Evolutionary conservation across 1,140 invertebrate species (phyloP), one percentile per base, ranked within the genome.

Genomic region (Harlomillsia oculata): DNA sequence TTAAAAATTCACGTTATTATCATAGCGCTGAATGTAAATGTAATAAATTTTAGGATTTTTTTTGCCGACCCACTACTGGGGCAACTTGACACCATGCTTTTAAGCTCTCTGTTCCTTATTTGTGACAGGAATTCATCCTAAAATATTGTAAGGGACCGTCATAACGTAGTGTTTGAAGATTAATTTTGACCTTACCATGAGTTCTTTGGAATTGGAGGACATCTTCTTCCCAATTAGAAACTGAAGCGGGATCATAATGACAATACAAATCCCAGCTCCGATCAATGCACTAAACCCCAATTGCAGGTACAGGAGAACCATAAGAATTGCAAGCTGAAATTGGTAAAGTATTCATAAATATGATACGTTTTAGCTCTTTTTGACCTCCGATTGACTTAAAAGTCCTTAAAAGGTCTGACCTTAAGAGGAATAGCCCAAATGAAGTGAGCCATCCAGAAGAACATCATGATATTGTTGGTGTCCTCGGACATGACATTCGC

Each of bases 401-500:
- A 34, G 32, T n/a, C 9, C n/a, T 36, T 36, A n/a, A 21, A 9
- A 29, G 25, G 45, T 67, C 20, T 68, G 71, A 85, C 86, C 79
- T 89, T 89, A 23, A 89, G 70, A 21, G 87, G 87, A 60, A 89
- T 84, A 1, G 86, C 83, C 87, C 87, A 91, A 21, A 83, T 77
- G 66, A 88, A 90, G 73, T 90, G 86, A 43, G 81, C 81, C 65
- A 89, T 84, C 79, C 84, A 85, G 67, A 88, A 82, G 67, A 87
- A 80, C 40, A 82, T 81, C 83, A 89, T 87, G 13, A 90, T 76
- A 67, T 89, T 89, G 29, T 80, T 80, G 1, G 82, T 79, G 70
- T 91, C 87, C 66, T 87, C 83, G 5, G 86, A 81, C 76, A 89
- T 82, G 44, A 89, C 76, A 72, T 90, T 90, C n/a, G 82, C 82